phyloP scores from a whole-genome alignment of 2,113 vertebrate genomes.

The Vidua macroura region DNA sequence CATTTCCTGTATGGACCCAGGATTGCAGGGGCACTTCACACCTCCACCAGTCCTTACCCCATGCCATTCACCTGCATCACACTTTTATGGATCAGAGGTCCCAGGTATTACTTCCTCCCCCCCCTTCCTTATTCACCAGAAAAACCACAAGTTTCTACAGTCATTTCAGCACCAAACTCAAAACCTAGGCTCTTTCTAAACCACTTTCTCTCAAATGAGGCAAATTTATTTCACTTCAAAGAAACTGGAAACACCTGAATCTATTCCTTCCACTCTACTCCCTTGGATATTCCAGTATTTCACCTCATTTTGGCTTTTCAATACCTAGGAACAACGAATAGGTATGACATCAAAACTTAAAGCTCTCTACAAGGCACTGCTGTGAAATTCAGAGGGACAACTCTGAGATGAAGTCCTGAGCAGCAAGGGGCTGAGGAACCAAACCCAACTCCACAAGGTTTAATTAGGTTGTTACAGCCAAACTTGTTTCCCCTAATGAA shows the following conservation, averaged over 20 bases:
- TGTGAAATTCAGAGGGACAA: background rate
- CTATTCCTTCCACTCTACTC: background rate
- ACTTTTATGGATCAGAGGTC: rapidly evolving
- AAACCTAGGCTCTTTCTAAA: background rate
- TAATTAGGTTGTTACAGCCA: background rate
- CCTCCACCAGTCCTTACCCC: background rate
- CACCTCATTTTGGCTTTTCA: background rate
- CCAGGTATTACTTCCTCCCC: background rate
- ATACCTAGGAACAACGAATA: background rate
- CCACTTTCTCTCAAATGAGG: background rate
- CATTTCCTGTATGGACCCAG: rapidly evolving
- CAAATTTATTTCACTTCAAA: background rate
- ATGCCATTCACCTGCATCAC: rapidly evolving
- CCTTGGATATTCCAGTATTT: background rate
- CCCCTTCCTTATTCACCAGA: too few species aligned
- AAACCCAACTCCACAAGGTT: background rate
- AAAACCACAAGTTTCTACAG: background rate
- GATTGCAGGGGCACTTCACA: background rate
- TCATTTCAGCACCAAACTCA: background rate
- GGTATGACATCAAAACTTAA: rapidly evolving
- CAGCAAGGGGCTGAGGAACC: background rate
- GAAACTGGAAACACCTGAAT: background rate
- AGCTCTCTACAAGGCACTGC: background rate
- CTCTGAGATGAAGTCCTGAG: background rate
- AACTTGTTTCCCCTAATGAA: too few species aligned